Base-by-base conservation (phyloP, 2,113 vertebrate genomes). In the Albula goreensis region DNA sequence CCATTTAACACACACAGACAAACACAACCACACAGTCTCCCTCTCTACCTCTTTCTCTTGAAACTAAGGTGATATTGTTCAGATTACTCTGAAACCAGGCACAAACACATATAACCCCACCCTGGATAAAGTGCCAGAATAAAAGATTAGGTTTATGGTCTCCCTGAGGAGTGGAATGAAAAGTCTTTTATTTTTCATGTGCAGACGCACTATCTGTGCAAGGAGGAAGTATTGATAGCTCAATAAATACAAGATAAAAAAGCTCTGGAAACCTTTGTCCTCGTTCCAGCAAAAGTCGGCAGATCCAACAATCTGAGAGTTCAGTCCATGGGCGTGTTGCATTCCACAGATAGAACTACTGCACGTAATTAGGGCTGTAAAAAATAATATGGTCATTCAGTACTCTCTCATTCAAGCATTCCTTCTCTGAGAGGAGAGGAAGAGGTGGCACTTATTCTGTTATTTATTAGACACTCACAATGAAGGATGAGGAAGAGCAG, bases 51-150 rank as follows among this genome's bases (percentile, higher is more conserved):
- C 91, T 91, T 92, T 94, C 93, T 94, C 95, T 86, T 82, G 63
- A 96, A 91, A 92, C 90, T 90, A 95, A 92, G 92, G 93, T 96
- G n/a, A 93, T 94, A 91, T 93, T 89, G 86, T 74, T 81, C 87
- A 84, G 92, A 92, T 93, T 88, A 89, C 88, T 81, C n/a, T 63
- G 85, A 86, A 88, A 79, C 48, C 25, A 10, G 60, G 22, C 78
- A 10, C 22, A n/a, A 19, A 3, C n/a, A 41, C 70, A 74, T 10
- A 74, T 2, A 31, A 74, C 70, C 70, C 31, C 70, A 31, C 70
- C 63, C 70, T 74, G 70, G 6, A 60, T 48, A 31, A 66, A 70
- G 56, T 50, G 80, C 8, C 12, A 50, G 60, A 19, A 31, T 25
- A 6, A 53, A n/a, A 85, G 78, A 81, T 86, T 86, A 81, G 63